A percentile compares a stretch with the other conserved stretches of the same genome.
phyloP scores from a whole-genome alignment of 2,888 invertebrate species.

The Tinea trinotella region DNA sequence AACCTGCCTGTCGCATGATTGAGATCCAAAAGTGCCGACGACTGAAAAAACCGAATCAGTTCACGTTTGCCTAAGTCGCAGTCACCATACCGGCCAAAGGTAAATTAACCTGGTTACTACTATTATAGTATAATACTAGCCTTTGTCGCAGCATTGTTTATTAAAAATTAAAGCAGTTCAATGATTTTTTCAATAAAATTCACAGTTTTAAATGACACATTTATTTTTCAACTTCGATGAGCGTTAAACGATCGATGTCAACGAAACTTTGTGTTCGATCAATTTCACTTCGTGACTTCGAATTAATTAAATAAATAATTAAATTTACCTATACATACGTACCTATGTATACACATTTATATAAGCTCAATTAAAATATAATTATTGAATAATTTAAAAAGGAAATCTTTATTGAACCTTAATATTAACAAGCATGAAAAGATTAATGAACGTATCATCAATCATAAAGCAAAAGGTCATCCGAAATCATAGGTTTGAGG shows the following conservation, averaged over 20 bases:
- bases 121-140: no score
- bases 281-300: not conserved
- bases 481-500: slow-evolving; percentile 4
- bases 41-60: no score
- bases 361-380: slow-evolving; percentile 1
- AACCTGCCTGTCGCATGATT: no score
- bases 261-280: not conserved
- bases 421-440: slow-evolving; percentile 9
- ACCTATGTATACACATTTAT: not conserved
- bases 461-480: slow-evolving; percentile 15
- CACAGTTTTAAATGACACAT: not conserved
- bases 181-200: not conserved
- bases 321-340: not conserved
- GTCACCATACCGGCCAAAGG: no score
- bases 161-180: not conserved
- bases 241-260: not conserved
- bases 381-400: slow-evolving; percentile 12
- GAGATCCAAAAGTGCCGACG: no score
- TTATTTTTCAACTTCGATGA: not conserved
- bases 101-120: no score
- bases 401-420: not conserved
- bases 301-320: not conserved
- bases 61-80: no score
- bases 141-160: not conserved
- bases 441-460: slow-evolving; percentile 11